Base-by-base conservation (phyloP, 1,140 invertebrate genomes). In the Dendroctonus valens region DNA sequence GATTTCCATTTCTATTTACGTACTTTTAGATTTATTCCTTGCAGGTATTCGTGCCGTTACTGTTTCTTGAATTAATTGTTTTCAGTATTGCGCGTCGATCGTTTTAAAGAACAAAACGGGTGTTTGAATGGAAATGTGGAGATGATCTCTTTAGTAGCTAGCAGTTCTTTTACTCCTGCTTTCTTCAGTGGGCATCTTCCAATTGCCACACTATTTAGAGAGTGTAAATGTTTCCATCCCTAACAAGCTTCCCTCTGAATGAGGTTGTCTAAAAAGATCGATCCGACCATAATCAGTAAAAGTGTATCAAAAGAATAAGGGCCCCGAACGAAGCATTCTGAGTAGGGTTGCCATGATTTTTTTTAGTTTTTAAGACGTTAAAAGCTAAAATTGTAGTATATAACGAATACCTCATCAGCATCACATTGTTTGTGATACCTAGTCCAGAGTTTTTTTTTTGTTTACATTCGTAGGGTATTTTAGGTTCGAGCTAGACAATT, bases 1-100 rank as follows among this genome's bases (percentile, higher is more conserved):
- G 67, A 61, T 62, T 63, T 65, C 69, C 67, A 65, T 62, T 71
- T 64, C 69, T 63, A 42, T 69, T 62, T 26, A 26, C 26, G 26
- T 26, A 26, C 26, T 26, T 26, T 26, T 26, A 26, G 26, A 26
- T 26, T 26, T 26, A 26, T 26, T 26, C 26, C 26, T 14, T 7
- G n/a, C 38, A 41, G 41, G 44, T 9, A 14, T 46, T 2, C 15
- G 50, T 52, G 9, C 9, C 2, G 9, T 52, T 46, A 11, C 12
- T 46, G 9, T 46, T 46, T 46, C 44, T 46, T 46, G 9, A 46
- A 26, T 26, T 26, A 26, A 26, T 26, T 26, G 26, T 26, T 26
- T 26, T 26, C 26, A 26, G 26, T 26, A 26, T 26, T 26, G 26
- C 26, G 26, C 26, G 26, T 26, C 26, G 26, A 26, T 26, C 26